Evolutionary conservation across 2,888 invertebrate species (phyloP), one percentile per base, ranked within the genome.

Genomic region (Erynnis tages): DNA sequence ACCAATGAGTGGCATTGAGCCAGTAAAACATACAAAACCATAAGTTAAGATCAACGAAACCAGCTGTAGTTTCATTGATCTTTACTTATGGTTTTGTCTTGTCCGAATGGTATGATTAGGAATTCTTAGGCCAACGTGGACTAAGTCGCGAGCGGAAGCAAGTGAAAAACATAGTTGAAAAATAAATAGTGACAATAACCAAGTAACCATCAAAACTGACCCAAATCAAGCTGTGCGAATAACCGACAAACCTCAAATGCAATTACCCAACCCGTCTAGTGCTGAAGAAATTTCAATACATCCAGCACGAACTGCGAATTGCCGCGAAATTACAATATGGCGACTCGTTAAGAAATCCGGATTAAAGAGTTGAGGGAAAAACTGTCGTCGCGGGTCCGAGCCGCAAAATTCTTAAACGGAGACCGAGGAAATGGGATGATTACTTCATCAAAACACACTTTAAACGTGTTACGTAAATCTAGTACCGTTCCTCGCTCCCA

Each of bases 361-460:
- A 79, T 83, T 84, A 85, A 85, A 86, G 84, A 86, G 84, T 85
- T 86, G 75, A 38, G 21, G 72, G 71, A 66, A 64, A 61, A 64
- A 80, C 66, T 60, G 67, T 79, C 82, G 71, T 69, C 61, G 67
- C 66, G 67, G 77, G 77, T 76, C 82, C 78, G 71, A 63, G 71
- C 88, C 87, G 81, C 87, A 82, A 80, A 86, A 88, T 86, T 87
- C 86, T 85, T 86, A 84, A 89, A 79, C 86, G 88, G 74, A 85
- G 86, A 84, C 79, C 85, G 71, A 80, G 87, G 87, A 84, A 87
- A 88, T 85, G 81, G 84, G 85, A 87, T 88, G 89, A 89, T 89
- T 88, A 88, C 89, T 89, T 89, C 89, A 89, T 89, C 89, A 89
- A 88, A 89, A 89, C 88, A 89, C 88, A 88, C 88, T 88, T 88